Evolutionary conservation across 1,140 invertebrate genomes (phyloP), one percentile per base, ranked within the genome.

Genomic region (Andrena cerasifolii): DNA sequence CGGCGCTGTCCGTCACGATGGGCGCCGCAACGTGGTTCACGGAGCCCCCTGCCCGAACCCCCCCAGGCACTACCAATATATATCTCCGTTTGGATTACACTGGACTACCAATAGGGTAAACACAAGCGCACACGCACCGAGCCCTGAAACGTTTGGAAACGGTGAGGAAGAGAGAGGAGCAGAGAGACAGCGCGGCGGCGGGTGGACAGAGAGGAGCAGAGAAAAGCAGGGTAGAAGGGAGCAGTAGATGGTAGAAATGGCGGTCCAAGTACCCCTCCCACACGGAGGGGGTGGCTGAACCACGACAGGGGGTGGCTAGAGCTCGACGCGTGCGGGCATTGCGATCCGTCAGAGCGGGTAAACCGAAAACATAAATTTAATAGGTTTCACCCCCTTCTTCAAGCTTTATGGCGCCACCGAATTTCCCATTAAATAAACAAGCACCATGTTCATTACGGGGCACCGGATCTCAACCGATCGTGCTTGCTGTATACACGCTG

Each of bases 381-480:
- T 91, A 89, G 90, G 90, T 92, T 91, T 91, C 90, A 88, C 90
- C 86, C 89, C 86, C 86, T 90, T 89, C 90, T 89, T 90, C 78
- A 83, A 91, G 90, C 89, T 92, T 92, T 93, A 92, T 92, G 90
- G 90, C 88, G 88, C 89, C 90, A 88, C 90, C 91, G 89, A 93
- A 92, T 92, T 92, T 90, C 89, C 91, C 90, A 92, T 93, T 92
- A 91, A 93, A 93, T 92, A 92, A 92, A 93, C 91, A 92, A 92
- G 89, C 91, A 84, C 89, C 86, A 89, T 91, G 90, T 92, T 92
- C 90, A 92, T 92, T 92, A 91, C 87, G 79, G 83, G 76, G 62
- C 81, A 78, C 70, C 84, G 83, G 82, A 72, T 73, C 84, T 80
- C 84, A 66, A 77, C 75, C 75, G 75, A 77, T 77, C 66, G 56